phyloP scores from a whole-genome alignment of 2,797 vertebrate species.

The Allobates femoralis region DNA sequence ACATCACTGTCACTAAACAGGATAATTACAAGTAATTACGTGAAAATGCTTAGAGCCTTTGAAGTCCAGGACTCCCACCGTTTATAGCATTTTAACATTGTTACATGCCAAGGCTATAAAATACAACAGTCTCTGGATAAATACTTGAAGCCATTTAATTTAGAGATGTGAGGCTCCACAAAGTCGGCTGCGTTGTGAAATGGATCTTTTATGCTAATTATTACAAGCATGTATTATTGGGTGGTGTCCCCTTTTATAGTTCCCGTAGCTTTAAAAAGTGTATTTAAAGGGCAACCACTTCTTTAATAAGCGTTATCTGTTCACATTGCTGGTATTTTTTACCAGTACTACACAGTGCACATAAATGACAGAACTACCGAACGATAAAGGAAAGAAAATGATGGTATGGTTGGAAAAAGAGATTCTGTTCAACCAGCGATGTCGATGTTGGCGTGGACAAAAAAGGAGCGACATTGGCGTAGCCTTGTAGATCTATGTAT shows the following conservation, averaged over 20 bases:
- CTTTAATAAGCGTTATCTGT: background rate
- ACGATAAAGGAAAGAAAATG: background rate
- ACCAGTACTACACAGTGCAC: background rate
- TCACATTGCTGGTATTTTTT: background rate
- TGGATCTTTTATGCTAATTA: conserved; percentile 53
- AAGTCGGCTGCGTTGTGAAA: conserved; percentile 59
- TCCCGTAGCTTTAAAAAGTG: background rate
- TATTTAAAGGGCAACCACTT: background rate
- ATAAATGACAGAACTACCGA: background rate
- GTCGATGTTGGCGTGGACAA: background rate
- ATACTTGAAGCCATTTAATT: conserved; percentile 59
- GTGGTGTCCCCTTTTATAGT: background rate
- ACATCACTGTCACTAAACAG: conserved; percentile 62
- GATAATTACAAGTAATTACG: conserved; percentile 62
- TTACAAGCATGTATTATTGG: conserved; percentile 47
- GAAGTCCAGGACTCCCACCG: conserved; percentile 44
- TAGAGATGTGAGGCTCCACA: conserved; percentile 53
- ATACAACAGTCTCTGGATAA: conserved; percentile 45
- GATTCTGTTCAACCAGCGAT: background rate
- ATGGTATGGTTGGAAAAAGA: background rate
- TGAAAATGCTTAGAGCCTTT: conserved; percentile 58
- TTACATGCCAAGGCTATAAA: conserved; percentile 60
- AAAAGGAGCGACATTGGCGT: background rate
- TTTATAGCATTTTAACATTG: conserved; percentile 64
- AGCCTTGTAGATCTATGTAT: background rate